Percentiles rank a stretch among this genome's conserved stretches.
Evolutionary conservation across 2,888 invertebrate species (phyloP).

Genomic region (Troides oblongomaculatus): DNA sequence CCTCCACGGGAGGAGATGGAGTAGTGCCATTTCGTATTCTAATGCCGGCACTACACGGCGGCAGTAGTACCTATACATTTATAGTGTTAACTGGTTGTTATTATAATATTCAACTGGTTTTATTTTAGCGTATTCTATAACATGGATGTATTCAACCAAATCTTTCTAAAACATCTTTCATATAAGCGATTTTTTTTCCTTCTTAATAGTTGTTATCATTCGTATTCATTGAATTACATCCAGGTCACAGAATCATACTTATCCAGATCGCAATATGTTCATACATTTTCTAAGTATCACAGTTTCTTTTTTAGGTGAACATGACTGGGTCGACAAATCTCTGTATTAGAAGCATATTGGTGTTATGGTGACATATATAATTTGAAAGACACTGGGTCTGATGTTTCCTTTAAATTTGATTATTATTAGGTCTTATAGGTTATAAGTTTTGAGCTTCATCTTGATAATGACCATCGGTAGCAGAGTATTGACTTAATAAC

Average conservation of each 20-base stretch:
- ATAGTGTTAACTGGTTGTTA: slow-evolving; percentile 6
- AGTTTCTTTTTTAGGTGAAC: not conserved
- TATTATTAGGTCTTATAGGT: not conserved
- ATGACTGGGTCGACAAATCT: not conserved
- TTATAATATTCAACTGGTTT: not conserved
- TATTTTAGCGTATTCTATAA: not conserved
- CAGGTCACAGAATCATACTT: not conserved
- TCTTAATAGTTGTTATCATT: not conserved
- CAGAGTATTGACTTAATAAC: not conserved
- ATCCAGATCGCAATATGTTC: not conserved
- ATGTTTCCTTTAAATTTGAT: not conserved
- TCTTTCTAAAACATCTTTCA: not conserved
- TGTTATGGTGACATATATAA: not conserved
- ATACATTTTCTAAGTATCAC: slow-evolving; percentile 4
- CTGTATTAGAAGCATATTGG: not conserved
- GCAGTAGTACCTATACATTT: slow-evolving; percentile 2
- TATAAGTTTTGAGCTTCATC: not conserved
- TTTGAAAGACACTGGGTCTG: not conserved
- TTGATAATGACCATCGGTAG: no score
- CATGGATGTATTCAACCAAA: not conserved
- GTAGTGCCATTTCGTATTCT: slow-evolving; percentile 31
- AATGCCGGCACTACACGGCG: slow-evolving; percentile 28
- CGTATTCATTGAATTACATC: not conserved
- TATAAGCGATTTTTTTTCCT: not conserved
- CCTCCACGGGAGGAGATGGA: slow-evolving; percentile 33